phyloP scores from a whole-genome alignment of 1,140 invertebrate species.

The Zeugodacus cucurbitae region DNA sequence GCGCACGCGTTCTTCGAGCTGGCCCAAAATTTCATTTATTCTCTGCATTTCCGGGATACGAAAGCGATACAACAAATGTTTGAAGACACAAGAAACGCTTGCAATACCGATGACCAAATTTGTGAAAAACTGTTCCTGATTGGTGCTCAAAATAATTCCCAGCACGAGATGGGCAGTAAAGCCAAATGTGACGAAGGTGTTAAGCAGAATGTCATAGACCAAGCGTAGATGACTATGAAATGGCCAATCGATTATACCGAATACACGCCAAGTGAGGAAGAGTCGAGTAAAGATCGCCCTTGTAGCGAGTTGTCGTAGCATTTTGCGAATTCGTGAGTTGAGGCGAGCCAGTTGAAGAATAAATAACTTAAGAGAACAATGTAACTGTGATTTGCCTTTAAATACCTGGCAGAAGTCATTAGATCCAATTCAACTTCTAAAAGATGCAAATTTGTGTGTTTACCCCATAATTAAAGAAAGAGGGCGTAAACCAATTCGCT shows the following conservation, averaged over 20 bases:
- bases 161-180: slow-evolving; percentile 49
- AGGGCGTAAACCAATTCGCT: not conserved
- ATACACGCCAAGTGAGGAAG: not conserved
- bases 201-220: slow-evolving; percentile 41
- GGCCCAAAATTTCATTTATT: slow-evolving; percentile 43
- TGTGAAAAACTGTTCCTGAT: slow-evolving; percentile 39
- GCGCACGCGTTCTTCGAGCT: slow-evolving; percentile 45
- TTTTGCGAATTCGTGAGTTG: not conserved
- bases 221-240: slow-evolving; percentile 20
- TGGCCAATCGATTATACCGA: not conserved
- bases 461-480: not conserved
- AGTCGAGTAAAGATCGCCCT: not conserved
- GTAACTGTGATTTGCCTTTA: not conserved
- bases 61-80: slow-evolving; percentile 44
- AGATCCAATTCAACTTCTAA: not conserved
- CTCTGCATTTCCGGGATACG: slow-evolving; percentile 43
- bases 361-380: not conserved
- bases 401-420: not conserved
- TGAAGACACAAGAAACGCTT: slow-evolving; percentile 48
- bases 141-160: slow-evolving; percentile 43
- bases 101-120: slow-evolving; percentile 49
- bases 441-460: not conserved
- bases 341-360: not conserved
- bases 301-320: not conserved
- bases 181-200: slow-evolving; percentile 45